Evolutionary conservation across 2,888 invertebrate genomes (phyloP).

Genomic region (Oscheius onirici): DNA sequence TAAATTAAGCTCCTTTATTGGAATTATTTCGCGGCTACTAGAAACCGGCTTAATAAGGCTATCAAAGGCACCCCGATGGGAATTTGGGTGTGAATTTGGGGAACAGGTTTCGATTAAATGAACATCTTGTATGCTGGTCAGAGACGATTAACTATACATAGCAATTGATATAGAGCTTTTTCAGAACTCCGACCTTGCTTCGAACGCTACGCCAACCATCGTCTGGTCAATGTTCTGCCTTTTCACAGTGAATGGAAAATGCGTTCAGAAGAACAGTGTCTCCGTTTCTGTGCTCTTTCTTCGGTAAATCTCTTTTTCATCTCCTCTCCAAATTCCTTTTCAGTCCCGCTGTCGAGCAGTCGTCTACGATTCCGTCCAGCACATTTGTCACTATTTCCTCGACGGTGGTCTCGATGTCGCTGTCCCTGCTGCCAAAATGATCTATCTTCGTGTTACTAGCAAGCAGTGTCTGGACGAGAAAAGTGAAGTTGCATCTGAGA

Average conservation of each 20-base stretch:
- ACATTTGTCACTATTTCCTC: conserved; percentile 69
- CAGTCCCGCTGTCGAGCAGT: conserved; percentile 68
- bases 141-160: too few relatives aligned
- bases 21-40: too few relatives aligned
- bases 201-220: conserved; percentile 65
- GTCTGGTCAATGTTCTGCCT: conserved; percentile 58
- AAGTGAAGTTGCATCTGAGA: not conserved
- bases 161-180: conserved; percentile 27
- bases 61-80: too few relatives aligned
- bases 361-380: conserved; percentile 66
- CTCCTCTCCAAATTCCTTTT: conserved; percentile 32
- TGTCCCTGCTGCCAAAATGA: conserved; percentile 61
- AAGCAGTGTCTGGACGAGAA: conserved; percentile 55
- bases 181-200: conserved; percentile 69
- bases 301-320: conserved; percentile 42
- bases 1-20: too few relatives aligned
- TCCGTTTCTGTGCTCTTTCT: conserved; percentile 59
- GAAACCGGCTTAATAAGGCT: too few relatives aligned
- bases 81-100: too few relatives aligned
- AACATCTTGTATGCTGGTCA: too few relatives aligned
- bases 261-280: conserved; percentile 64
- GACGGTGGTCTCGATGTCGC: conserved; percentile 57
- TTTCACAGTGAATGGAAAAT: conserved; percentile 69
- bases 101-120: too few relatives aligned
- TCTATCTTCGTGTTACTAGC: conserved; percentile 64